phyloP scores from a whole-genome alignment of 2,888 invertebrate genomes.

The Netelia melanura region DNA sequence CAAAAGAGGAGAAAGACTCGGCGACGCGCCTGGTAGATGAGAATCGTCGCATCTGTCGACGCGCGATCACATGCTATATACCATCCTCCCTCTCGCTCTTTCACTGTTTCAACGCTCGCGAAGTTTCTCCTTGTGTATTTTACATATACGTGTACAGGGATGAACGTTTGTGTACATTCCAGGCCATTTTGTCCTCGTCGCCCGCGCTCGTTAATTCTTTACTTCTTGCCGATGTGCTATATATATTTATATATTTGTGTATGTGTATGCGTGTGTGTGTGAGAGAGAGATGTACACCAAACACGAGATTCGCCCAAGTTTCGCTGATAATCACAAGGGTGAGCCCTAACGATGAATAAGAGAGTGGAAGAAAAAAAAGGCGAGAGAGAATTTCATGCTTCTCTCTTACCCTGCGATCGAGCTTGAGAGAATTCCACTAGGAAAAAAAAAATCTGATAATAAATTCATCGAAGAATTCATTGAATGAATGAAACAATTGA shows the following conservation, averaged over 20 bases:
- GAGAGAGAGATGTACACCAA: neutral
- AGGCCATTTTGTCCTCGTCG: conserved; percentile 52
- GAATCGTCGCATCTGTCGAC: conserved; percentile 78
- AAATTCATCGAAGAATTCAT: neutral
- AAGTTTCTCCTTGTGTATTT: conserved; percentile 52
- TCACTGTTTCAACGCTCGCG: conserved; percentile 43
- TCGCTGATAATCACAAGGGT: conserved; percentile 62
- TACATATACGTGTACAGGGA: neutral
- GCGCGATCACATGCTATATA: conserved; percentile 72
- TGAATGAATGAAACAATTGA: neutral
- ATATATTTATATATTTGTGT: neutral
- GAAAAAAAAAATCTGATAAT: neutral
- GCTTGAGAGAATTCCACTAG: conserved; percentile 36
- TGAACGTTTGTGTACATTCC: neutral
- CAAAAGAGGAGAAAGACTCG: conserved; percentile 36
- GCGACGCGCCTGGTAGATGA: conserved; percentile 66
- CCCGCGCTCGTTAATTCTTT: conserved; percentile 66
- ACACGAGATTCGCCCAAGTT: conserved; percentile 20
- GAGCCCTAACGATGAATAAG: conserved; percentile 23
- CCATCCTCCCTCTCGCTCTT: conserved; percentile 44
- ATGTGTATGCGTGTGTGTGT: neutral
- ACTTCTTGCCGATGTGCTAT: conserved; percentile 46
- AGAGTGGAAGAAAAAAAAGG: conserved; percentile 8
- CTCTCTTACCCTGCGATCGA: conserved; percentile 35
- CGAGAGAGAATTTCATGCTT: conserved; percentile 22